Percentiles rank a stretch among this genome's conserved stretches.
phyloP scores from a whole-genome alignment of 1,140 invertebrate genomes.

The Colletes gigas region DNA sequence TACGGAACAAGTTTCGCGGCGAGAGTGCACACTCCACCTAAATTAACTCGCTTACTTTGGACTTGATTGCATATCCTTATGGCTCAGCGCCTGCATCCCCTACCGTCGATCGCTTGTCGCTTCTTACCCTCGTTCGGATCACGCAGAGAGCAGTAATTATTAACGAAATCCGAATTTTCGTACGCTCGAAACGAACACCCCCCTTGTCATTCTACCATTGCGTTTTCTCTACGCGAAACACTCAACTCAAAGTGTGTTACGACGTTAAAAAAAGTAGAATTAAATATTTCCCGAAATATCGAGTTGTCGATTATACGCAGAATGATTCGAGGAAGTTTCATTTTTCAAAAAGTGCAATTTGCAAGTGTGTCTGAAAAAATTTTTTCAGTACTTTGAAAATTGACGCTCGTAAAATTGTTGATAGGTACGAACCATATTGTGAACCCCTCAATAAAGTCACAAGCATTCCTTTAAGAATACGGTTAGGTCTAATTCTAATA shows the following conservation, averaged over 20 bases:
- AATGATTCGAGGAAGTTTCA: too few relatives aligned
- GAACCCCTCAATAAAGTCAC: too few relatives aligned
- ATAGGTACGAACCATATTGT: too few relatives aligned
- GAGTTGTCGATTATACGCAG: too few relatives aligned
- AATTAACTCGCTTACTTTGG: constrained; percentile 76
- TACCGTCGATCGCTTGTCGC: constrained; percentile 54
- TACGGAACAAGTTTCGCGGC: constrained; percentile 72
- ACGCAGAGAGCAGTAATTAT: constrained; percentile 44
- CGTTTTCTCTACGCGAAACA: too few relatives aligned
- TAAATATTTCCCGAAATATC: too few relatives aligned
- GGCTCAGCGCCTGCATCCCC: constrained; percentile 50
- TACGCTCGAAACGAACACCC: constrained; percentile 13
- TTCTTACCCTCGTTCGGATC: constrained; percentile 31
- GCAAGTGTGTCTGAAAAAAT: too few relatives aligned
- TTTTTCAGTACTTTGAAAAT: too few relatives aligned
- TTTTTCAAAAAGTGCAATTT: too few relatives aligned
- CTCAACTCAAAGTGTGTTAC: too few relatives aligned
- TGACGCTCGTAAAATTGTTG: too few relatives aligned
- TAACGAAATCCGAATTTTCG: constrained; percentile 47
- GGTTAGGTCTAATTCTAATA: constrained; percentile 49
- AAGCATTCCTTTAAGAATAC: constrained; percentile 18
- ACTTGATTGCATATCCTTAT: constrained; percentile 72
- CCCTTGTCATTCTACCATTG: neutral
- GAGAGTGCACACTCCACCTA: constrained; percentile 74
- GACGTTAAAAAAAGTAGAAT: too few relatives aligned